Conservation (phyloP, 2,113 vertebrate genomes). For the Pangasianodon hypophthalmus region DNA sequence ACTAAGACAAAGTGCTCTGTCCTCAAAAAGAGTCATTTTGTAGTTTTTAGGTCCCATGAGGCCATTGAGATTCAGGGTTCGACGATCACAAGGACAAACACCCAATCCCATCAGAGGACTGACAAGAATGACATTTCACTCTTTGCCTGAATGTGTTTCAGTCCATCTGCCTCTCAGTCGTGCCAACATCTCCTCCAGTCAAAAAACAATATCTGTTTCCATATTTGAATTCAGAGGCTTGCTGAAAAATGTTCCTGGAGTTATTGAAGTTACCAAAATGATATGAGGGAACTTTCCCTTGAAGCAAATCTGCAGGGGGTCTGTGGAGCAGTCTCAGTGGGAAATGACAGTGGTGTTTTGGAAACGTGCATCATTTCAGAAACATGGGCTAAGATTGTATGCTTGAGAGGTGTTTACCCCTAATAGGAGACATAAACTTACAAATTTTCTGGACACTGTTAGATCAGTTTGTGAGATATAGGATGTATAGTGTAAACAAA, state of each 20-base stretch:
- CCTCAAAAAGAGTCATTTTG: slow-evolving; percentile 24
- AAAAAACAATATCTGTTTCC: neutral
- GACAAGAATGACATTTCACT: neutral
- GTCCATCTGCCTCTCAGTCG: slow-evolving; percentile 3
- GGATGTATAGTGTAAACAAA: neutral
- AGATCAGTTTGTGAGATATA: neutral
- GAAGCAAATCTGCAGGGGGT: neutral
- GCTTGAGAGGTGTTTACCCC: neutral
- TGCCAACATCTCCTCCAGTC: neutral
- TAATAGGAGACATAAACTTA: neutral
- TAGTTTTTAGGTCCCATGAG: slow-evolving; percentile 17
- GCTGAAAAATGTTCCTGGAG: neutral
- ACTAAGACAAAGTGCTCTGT: slow-evolving; percentile 19
- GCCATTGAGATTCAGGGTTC: slow-evolving; percentile 36
- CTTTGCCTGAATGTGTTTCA: neutral
- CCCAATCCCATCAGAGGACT: neutral
- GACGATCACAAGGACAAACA: slow-evolving; percentile 32
- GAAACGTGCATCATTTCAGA: neutral
- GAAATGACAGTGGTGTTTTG: neutral
- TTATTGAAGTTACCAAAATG: neutral
- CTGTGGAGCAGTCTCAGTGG: slow-evolving; percentile 1
- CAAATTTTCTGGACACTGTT: neutral
- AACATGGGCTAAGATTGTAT: neutral
- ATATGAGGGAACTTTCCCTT: neutral
- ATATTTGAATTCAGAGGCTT: neutral